A percentile compares a stretch with the other conserved stretches of the same genome.
Conservation (phyloP, 1,140 invertebrate species). For the Spodoptera frugiperda region DNA sequence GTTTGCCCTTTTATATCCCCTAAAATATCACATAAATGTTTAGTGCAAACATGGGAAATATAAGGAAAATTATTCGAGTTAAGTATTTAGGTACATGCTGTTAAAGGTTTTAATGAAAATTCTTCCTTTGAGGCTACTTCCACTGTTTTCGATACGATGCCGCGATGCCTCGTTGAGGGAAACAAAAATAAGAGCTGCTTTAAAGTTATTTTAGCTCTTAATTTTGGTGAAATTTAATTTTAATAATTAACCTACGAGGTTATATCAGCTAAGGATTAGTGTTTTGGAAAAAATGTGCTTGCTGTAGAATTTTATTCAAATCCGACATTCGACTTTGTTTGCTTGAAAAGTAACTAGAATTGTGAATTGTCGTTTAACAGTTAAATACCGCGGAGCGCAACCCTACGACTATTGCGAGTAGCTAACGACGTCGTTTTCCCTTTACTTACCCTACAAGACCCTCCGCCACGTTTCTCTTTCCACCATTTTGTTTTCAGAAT, state of each 20-base stretch:
- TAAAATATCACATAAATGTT: conserved; percentile 20
- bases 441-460: conserved; percentile 91
- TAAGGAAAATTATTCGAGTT: conserved; percentile 34
- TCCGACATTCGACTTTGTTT: too few relatives aligned
- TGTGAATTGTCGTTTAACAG: conserved; percentile 2
- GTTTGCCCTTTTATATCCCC: conserved; percentile 18
- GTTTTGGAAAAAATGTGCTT: too few relatives aligned
- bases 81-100: conserved; percentile 3
- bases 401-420: conserved; percentile 12
- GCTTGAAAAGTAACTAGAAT: neutral
- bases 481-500: conserved; percentile 98
- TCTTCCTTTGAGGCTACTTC: conserved; percentile 21
- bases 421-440: conserved; percentile 35
- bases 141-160: conserved; percentile 6
- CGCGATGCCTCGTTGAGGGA: neutral
- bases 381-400: neutral
- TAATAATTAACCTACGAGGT: neutral
- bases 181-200: neutral
- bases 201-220: neutral
- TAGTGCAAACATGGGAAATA: conserved; percentile 22
- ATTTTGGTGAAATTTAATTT: neutral
- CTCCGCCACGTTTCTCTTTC: conserved; percentile 95
- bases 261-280: too few relatives aligned
- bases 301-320: too few relatives aligned
- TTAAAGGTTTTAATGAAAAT: conserved; percentile 35